These are phyloP conservation scores for Trinorchestia longiramus DNA, from an alignment of 1,140 invertebrate genomes.

Conservation along the genomic window DNA sequence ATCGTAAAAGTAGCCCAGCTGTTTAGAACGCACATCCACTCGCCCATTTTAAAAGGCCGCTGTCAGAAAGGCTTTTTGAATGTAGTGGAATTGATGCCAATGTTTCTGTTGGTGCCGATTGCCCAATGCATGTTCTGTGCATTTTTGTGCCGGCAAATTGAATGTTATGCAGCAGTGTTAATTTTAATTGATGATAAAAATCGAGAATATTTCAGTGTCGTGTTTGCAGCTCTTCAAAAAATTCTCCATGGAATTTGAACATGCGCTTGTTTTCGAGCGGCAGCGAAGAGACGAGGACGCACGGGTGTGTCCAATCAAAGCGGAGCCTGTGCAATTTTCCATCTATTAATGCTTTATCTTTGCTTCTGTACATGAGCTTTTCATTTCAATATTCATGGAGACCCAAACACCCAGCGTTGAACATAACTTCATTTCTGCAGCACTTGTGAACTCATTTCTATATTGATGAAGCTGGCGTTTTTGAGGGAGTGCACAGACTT, in stretches of 20 bases:
- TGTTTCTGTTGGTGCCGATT: slow-evolving; percentile 29
- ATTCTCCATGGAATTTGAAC: not conserved
- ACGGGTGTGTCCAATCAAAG: slow-evolving; percentile 6
- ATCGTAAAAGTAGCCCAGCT: not conserved
- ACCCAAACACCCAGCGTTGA: not conserved
- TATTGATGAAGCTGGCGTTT: not conserved
- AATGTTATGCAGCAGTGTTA: slow-evolving; percentile 49
- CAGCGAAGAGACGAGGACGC: not conserved
- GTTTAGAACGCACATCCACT: not conserved
- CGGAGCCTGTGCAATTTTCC: not conserved
- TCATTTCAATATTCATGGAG: slow-evolving; percentile 16
- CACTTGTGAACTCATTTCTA: not conserved
- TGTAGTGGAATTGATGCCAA: slow-evolving; percentile 41
- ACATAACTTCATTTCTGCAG: slow-evolving; percentile 32
- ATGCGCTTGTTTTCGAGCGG: not conserved
- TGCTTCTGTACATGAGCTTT: slow-evolving; percentile 12
- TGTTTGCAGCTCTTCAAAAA: slow-evolving; percentile 26
- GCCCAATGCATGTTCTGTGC: slow-evolving; percentile 32
- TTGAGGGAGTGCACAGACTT: not conserved
- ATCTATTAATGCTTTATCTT: slow-evolving; percentile 35
- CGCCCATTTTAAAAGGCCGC: slow-evolving; percentile 24
- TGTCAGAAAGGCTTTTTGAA: slow-evolving; percentile 43
- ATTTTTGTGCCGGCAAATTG: slow-evolving; percentile 43
- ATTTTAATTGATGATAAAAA: slow-evolving; percentile 53
- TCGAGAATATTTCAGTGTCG: slow-evolving; percentile 36